Conservation (phyloP, 2,113 vertebrate species). For the Periophthalmodon schlosseri region DNA sequence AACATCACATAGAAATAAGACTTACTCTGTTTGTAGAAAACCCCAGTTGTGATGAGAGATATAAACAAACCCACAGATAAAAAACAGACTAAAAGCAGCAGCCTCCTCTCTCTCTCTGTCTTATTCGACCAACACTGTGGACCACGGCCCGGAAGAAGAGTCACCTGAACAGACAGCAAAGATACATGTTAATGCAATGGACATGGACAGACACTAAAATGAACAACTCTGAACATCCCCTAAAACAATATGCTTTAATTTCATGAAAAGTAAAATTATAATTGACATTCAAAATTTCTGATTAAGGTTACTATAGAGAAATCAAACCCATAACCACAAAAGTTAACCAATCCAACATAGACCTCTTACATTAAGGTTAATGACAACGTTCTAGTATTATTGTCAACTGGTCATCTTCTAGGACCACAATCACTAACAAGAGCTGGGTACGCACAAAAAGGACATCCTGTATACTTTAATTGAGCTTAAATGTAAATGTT, state of each 20-base stretch:
- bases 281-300: neutral
- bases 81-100: slow-evolving; percentile 75
- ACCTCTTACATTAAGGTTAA: neutral
- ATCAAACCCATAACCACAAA: neutral
- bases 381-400: too few relatives aligned
- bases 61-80: slow-evolving; percentile 73
- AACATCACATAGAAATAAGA: slow-evolving; percentile 13
- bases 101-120: slow-evolving; percentile 78
- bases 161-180: slow-evolving; percentile 77
- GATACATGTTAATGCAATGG: neutral
- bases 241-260: neutral
- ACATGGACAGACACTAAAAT: neutral
- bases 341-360: neutral
- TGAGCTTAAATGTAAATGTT: neutral
- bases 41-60: slow-evolving; percentile 76
- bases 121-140: slow-evolving; percentile 80
- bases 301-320: neutral
- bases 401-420: neutral
- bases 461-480: neutral
- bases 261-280: neutral
- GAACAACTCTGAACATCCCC: too few relatives aligned
- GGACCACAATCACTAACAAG: neutral
- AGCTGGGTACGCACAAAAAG: neutral
- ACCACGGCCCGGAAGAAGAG: slow-evolving; percentile 66
- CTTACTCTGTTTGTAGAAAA: slow-evolving; percentile 89